Conservation (phyloP, 92 coral and sea anemone genomes). For the Heliopora coerulea region DNA sequence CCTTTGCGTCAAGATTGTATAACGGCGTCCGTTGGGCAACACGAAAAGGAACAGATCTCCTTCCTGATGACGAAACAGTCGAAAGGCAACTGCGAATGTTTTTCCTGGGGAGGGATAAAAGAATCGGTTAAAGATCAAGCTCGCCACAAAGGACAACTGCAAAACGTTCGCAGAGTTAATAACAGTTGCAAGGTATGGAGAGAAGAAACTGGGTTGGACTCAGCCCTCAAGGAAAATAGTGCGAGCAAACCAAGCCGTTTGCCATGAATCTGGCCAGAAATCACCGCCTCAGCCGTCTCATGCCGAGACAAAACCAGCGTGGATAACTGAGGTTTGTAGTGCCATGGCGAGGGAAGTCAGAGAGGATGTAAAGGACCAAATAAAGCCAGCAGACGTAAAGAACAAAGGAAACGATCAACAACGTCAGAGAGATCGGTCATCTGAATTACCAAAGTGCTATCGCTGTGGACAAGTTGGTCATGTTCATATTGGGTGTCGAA, state of each 20-base stretch:
- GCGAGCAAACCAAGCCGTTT: neutral
- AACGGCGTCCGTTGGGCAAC: conserved; percentile 39
- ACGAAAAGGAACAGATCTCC: conserved; percentile 38
- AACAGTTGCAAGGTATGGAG: conserved; percentile 24
- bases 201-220: conserved; percentile 20
- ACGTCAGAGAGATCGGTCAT: neutral
- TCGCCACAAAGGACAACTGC: conserved; percentile 20
- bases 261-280: neutral
- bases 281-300: no score
- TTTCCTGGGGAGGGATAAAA: conserved; percentile 42
- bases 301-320: no score
- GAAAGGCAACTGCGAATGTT: conserved; percentile 36
- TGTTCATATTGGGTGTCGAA: no score
- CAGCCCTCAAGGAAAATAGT: neutral
- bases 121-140: conserved; percentile 34
- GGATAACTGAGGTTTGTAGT: conserved; percentile 37
- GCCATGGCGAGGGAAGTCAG: neutral
- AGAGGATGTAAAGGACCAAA: neutral
- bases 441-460: neutral
- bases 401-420: neutral
- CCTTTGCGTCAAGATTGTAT: conserved; percentile 38
- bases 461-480: no score
- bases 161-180: conserved; percentile 22
- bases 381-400: neutral
- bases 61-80: conserved; percentile 45